Evolutionary conservation across 1,140 invertebrate genomes (phyloP), one percentile per base, ranked within the genome.

Genomic region (Odontomachus brunneus): DNA sequence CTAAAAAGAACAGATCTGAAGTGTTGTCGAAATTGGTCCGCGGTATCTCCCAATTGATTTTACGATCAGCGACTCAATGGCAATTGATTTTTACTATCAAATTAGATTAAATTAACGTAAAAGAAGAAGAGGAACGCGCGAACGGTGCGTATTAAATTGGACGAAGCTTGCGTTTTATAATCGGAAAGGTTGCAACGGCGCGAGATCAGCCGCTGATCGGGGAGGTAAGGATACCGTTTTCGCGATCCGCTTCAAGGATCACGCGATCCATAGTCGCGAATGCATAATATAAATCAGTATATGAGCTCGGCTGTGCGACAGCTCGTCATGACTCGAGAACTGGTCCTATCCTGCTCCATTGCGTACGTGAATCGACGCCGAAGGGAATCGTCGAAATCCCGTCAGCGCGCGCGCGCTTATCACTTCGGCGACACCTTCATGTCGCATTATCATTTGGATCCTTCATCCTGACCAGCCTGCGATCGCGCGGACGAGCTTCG

Each of bases 401-500:
- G 0, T 66, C 29, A 51, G 22, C 7, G 29, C 19, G n/a, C 12
- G 15, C 44, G n/a, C 22, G 19, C 22, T 33, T 78, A 3, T n/a
- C 1, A 55, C 19, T 7, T 33, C 19, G 11, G 29, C 53, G 53
- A 33, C 74, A 53, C 17, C n/a, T 17, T 74, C 17, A 24, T 14
- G 19, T 33, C 53, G 33, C 63, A 78, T 78, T 19, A 57, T 44
- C 38, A 44, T 26, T 66, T n/a, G 55, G 57, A 12, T 55, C 12
- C 53, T 51, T 57, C 33, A 49, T 67, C 33, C 62, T 62, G 44
- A 55, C 51, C 57, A 72, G 72, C 53, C 84, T 71, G 22, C 63
- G 49, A 82, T 65, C 48, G 53, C 15, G 17, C 57, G 38, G 69
- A 81, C 71, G 57, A 65, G 38, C 65, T 63, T 78, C 53, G 53